These are phyloP conservation scores for Chaitophorus viminalis DNA, from an alignment of 2,888 invertebrate genomes.

Conservation along the genomic window DNA sequence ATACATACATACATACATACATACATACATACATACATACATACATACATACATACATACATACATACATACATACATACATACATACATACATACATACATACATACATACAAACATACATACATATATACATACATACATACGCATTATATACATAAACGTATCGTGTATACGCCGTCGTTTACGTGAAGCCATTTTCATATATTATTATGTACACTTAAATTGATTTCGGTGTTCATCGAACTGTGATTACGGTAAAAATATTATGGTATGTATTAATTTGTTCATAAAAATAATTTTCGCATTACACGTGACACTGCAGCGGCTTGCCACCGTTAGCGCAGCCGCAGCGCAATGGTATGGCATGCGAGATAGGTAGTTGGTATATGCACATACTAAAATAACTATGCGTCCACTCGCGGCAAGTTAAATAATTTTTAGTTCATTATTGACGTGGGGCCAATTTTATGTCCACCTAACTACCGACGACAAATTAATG, in stretches of 20 bases:
- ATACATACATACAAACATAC: too few species aligned
- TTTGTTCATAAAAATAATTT: background rate
- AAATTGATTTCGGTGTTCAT: background rate
- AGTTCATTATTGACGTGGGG: slow-evolving; percentile 16
- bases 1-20: too few species aligned
- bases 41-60: too few species aligned
- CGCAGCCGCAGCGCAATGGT: too few species aligned
- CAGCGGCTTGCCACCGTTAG: background rate
- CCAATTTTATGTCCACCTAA: slow-evolving; percentile 26
- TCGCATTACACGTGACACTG: background rate
- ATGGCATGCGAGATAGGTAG: background rate
- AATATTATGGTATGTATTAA: background rate
- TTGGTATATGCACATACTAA: background rate
- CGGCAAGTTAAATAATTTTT: background rate
- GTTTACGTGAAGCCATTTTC: background rate
- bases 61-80: too few species aligned
- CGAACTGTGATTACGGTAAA: background rate
- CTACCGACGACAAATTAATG: slow-evolving; percentile 42
- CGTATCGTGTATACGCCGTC: too few species aligned
- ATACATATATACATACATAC: too few species aligned
- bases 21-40: too few species aligned
- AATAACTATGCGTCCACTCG: background rate
- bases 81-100: too few species aligned
- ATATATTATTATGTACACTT: background rate
- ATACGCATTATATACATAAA: too few species aligned